A percentile compares a stretch with the other conserved stretches of the same genome.
These are phyloP conservation scores for Acanthaster planci DNA, from an alignment of 35 echinoderm and acorn worm genomes.

Conservation along the genomic window DNA sequence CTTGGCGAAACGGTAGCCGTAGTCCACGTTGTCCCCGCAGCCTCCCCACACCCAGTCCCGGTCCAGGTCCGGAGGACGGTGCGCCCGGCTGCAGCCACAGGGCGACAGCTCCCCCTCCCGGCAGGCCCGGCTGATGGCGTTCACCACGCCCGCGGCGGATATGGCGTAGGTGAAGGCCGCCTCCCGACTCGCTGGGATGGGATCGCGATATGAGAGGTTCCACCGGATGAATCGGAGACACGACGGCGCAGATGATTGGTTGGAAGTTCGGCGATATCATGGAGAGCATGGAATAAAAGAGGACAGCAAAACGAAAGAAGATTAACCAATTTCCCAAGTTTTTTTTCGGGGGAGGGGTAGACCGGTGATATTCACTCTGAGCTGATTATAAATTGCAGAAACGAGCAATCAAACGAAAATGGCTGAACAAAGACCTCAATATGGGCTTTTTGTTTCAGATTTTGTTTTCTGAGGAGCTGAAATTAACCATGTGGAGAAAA, in stretches of 20 bases:
- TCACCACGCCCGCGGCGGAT: slow-evolving; percentile 90
- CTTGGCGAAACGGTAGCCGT: slow-evolving; percentile 83
- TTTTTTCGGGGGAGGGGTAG: too few relatives aligned
- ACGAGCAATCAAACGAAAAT: too few relatives aligned
- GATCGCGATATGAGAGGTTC: not conserved
- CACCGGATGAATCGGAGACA: not conserved
- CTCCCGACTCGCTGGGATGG: slow-evolving; percentile 83
- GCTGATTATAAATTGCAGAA: too few relatives aligned
- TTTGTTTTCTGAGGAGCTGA: too few relatives aligned
- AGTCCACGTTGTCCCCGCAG: slow-evolving; percentile 97
- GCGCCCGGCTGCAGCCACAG: slow-evolving; percentile 77
- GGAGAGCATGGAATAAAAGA: not conserved
- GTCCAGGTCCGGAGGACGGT: slow-evolving; percentile 71
- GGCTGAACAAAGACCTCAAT: too few relatives aligned
- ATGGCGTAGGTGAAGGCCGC: slow-evolving; percentile 95
- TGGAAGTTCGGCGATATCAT: not conserved
- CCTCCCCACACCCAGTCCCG: slow-evolving; percentile 96
- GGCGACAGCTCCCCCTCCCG: slow-evolving; percentile 77
- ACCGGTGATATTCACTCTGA: too few relatives aligned
- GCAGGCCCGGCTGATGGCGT: slow-evolving; percentile 82
- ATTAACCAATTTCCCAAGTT: too few relatives aligned
- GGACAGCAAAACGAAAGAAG: not conserved
- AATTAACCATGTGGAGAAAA: too few relatives aligned
- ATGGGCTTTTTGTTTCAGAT: too few relatives aligned
- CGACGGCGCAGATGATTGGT: not conserved